Percentiles rank a stretch among this genome's conserved stretches.
Evolutionary conservation across 2,113 vertebrate species (phyloP).

Genomic region (Ancistrus triradiatus): DNA sequence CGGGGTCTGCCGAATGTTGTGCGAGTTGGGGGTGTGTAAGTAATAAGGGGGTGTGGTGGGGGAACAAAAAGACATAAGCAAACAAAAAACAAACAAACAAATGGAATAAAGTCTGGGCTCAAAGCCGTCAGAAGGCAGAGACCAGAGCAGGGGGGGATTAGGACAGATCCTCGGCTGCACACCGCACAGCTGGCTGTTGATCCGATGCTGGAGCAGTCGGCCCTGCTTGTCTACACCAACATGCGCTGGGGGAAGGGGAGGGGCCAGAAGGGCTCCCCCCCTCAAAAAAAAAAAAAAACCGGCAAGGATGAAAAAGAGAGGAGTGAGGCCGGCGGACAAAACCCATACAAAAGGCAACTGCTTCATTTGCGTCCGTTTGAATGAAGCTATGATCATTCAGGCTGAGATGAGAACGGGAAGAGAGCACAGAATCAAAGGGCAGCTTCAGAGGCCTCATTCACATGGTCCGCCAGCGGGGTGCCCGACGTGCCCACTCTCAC

Average conservation of each 20-base stretch:
- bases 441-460: conserved; percentile 52
- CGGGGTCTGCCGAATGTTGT: conserved; percentile 57
- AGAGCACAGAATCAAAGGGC: conserved; percentile 54
- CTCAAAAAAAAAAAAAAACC: conserved; percentile 44
- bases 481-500: neutral
- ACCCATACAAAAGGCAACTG: conserved; percentile 57
- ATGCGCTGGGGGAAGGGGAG: conserved; percentile 64
- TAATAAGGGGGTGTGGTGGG: conserved; percentile 38
- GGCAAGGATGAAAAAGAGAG: conserved; percentile 11
- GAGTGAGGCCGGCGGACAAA: conserved; percentile 34
- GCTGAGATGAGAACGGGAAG: conserved; percentile 49
- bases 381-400: conserved; percentile 59
- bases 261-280: conserved; percentile 53
- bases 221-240: conserved; percentile 43
- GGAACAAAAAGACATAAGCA: conserved; percentile 57
- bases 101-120: conserved; percentile 67
- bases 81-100: conserved; percentile 72
- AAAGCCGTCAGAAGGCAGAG: conserved; percentile 57
- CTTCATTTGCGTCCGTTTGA: conserved; percentile 57
- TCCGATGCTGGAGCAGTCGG: conserved; percentile 71
- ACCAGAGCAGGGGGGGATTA: conserved; percentile 78
- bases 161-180: conserved; percentile 72
- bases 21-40: conserved; percentile 49
- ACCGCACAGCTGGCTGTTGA: conserved; percentile 80
- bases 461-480: conserved; percentile 43